Percentiles rank a stretch among this genome's conserved stretches.
phyloP scores from a whole-genome alignment of 92 coral and sea anemone genomes.

The Epizoanthus ramosus region DNA sequence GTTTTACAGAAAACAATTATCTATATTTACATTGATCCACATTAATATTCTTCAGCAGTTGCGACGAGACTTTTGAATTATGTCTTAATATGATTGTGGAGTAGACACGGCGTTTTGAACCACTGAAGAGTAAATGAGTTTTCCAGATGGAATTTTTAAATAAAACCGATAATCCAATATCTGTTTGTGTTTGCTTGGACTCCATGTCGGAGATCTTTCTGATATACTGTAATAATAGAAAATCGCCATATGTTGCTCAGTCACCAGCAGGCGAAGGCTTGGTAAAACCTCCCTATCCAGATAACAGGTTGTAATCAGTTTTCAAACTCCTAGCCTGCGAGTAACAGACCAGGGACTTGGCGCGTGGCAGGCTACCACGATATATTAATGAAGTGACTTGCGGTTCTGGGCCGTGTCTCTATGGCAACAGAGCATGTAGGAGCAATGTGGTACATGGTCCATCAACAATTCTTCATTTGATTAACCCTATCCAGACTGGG shows the following conservation, averaged over 20 bases:
- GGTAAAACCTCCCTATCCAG: too few species aligned
- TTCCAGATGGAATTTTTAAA: constrained; percentile 23
- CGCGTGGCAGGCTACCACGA: constrained; percentile 45
- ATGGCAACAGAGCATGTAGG: constrained; percentile 17
- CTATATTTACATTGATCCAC: too few species aligned
- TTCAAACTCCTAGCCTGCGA: too few species aligned
- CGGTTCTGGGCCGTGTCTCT: constrained; percentile 43
- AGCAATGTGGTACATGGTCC: constrained; percentile 13
- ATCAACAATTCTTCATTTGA: constrained; percentile 41
- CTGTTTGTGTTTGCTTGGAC: background rate
- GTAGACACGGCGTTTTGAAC: background rate
- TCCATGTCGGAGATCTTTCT: constrained; percentile 26
- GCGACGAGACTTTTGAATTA: background rate
- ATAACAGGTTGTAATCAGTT: too few species aligned
- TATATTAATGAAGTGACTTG: constrained; percentile 73
- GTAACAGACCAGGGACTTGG: too few species aligned
- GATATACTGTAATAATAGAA: background rate
- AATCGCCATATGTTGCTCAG: too few species aligned
- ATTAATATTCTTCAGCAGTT: too few species aligned
- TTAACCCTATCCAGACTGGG: too few species aligned
- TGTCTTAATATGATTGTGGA: background rate
- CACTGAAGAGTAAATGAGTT: constrained; percentile 23
- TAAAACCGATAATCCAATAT: background rate
- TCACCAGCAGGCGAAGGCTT: too few species aligned
- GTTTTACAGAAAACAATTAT: too few species aligned